Conservation (phyloP, 2,888 invertebrate genomes). For the Meganola albula region DNA sequence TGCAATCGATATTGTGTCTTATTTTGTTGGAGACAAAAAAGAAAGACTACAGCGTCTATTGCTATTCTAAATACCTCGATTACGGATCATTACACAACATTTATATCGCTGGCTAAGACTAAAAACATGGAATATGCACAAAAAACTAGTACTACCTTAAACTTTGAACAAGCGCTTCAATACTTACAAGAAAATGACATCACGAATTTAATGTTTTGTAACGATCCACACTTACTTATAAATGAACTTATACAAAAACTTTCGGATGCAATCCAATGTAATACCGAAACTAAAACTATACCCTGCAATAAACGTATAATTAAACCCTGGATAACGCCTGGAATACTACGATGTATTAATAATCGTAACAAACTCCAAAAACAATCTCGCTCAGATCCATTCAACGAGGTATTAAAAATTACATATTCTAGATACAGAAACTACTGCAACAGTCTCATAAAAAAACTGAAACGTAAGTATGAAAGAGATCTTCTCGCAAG, state of each 20-base stretch:
- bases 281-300: neutral
- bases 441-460: no score
- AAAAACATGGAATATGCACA: neutral
- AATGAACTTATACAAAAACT: neutral
- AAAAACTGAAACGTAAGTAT: neutral
- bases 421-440: neutral
- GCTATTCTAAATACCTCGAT: conserved; percentile 10
- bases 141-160: conserved; percentile 5
- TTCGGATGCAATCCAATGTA: neutral
- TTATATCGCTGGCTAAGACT: conserved; percentile 5
- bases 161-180: conserved; percentile 7
- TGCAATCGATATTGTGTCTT: no score
- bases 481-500: neutral
- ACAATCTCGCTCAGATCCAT: neutral
- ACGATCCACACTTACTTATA: conserved; percentile 1
- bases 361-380: neutral
- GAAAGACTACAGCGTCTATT: conserved; percentile 3
- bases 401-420: neutral
- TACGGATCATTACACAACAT: conserved; percentile 11
- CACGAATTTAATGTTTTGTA: neutral
- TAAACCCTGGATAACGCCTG: neutral
- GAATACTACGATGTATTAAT: neutral
- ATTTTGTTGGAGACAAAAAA: no score
- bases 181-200: conserved; percentile 1
- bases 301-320: neutral